Evolutionary conservation across 2,113 vertebrate species (phyloP), one percentile per base, ranked within the genome.

Genomic region (Raja brachyura): DNA sequence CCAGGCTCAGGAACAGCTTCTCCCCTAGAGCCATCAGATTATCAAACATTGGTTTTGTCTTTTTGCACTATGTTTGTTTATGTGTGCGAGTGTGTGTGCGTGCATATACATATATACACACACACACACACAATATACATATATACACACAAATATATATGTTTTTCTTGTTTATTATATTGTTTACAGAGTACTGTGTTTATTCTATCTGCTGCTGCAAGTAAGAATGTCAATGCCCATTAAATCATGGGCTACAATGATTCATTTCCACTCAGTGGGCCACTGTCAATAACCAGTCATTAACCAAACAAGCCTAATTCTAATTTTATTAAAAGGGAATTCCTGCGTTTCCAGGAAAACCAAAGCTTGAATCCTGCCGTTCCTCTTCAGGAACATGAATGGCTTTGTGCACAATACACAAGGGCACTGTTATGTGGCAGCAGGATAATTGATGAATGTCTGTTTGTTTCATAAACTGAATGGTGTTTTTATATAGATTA

Each of bases 241-340:
- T 56, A 86, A 28, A 31, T 31, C 28, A 88, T 63, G 28, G 59
- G 0, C 70, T 73, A 16, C 4, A 16, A 59, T 14, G n/a, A 85
- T 14, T 11, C 7, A 10, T 86, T 16, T 28, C 56, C 39, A 39
- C 4, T 73, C 18, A 73, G 25, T 18, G 28, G 83, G 13, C 61
- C 3, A 56, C 28, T 61, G 56, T 61, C 59, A 61, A 59, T 61
- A 56, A 85, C 56, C 22, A 56, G 28, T 31, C 28, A 63, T 88
- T 31, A 14, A 31, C 81, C 25, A 25, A 59, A 9, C 5, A 1
- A n/a, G 56, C 14, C 83, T n/a, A 88, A 63, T n/a, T 8, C 59
- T 16, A n/a, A 6, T 88, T 31, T 7, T 88, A 88, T 88, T 88
- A 73, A 73, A 54, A 61, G 81, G 81, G 54, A 86, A 86, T 83